Percentiles rank a stretch among this genome's conserved stretches.
Evolutionary conservation across 2,888 invertebrate genomes (phyloP).

Genomic region (Clistopyga incitator): DNA sequence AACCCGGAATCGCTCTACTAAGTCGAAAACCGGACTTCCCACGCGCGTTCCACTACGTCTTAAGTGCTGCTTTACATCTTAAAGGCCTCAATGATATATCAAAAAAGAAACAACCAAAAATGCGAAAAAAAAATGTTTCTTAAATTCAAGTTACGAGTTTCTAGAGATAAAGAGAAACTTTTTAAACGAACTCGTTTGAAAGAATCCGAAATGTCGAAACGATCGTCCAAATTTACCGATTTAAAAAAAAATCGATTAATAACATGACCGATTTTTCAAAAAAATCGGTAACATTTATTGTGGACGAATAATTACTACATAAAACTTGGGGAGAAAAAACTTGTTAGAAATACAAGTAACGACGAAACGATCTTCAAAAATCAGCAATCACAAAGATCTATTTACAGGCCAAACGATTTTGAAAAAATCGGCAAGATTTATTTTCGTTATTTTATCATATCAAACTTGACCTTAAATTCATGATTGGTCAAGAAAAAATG

Average conservation of each 20-base stretch:
- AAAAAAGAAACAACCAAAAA: neutral
- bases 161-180: slow-evolving; percentile 28
- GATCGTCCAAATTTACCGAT: too few species aligned
- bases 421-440: neutral
- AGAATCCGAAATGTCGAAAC: neutral
- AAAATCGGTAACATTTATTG: neutral
- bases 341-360: neutral
- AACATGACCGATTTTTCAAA: neutral
- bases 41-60: slow-evolving; percentile 12
- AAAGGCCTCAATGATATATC: neutral
- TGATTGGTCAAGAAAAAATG: neutral
- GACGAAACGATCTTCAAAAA: neutral
- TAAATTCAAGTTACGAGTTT: neutral
- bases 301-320: neutral
- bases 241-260: neutral
- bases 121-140: neutral
- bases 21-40: slow-evolving; percentile 34
- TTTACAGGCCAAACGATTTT: neutral
- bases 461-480: neutral
- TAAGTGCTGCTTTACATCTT: neutral
- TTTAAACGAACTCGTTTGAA: neutral
- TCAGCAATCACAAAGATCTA: neutral
- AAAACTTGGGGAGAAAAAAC: neutral
- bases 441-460: neutral
- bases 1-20: slow-evolving; percentile 43